phyloP scores from a whole-genome alignment of 2,797 vertebrate genomes.

The Microctenopoma lineatum region DNA sequence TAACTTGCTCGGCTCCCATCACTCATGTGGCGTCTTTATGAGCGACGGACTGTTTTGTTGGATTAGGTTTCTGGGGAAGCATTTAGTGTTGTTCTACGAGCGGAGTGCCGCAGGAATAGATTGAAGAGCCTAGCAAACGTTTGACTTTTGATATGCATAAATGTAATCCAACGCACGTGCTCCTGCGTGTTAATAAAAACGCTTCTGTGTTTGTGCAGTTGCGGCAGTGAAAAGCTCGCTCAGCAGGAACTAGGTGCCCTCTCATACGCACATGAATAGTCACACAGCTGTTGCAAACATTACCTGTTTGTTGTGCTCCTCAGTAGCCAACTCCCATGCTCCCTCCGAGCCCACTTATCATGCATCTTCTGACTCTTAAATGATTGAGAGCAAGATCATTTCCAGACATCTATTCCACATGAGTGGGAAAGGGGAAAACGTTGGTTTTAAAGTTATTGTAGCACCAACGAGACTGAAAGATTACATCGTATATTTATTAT shows the following conservation, averaged over 20 bases:
- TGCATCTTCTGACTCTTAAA: constrained; percentile 17
- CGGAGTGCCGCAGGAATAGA: constrained; percentile 9
- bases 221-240: constrained; percentile 10
- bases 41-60: constrained; percentile 72
- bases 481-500: background rate
- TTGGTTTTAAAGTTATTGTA: background rate
- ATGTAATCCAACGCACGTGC: background rate
- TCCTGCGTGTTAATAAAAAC: background rate
- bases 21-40: constrained; percentile 78
- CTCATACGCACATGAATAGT: constrained; percentile 12
- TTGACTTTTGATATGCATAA: background rate
- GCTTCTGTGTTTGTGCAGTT: background rate
- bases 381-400: constrained; percentile 44
- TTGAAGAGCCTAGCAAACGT: constrained; percentile 11
- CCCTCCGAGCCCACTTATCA: constrained; percentile 65
- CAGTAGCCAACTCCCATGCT: constrained; percentile 52
- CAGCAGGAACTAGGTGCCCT: constrained; percentile 54
- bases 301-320: constrained; percentile 61
- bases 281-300: constrained; percentile 65
- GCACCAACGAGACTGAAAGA: too few relatives aligned
- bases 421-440: background rate
- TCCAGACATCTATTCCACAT: constrained; percentile 38
- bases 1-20: constrained; percentile 76
- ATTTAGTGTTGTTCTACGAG: constrained; percentile 38
- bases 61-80: constrained; percentile 76